These are phyloP conservation scores for Paracentrotus lividus DNA, from an alignment of 53 echinoderm and acorn worm genomes.

Conservation along the genomic window DNA sequence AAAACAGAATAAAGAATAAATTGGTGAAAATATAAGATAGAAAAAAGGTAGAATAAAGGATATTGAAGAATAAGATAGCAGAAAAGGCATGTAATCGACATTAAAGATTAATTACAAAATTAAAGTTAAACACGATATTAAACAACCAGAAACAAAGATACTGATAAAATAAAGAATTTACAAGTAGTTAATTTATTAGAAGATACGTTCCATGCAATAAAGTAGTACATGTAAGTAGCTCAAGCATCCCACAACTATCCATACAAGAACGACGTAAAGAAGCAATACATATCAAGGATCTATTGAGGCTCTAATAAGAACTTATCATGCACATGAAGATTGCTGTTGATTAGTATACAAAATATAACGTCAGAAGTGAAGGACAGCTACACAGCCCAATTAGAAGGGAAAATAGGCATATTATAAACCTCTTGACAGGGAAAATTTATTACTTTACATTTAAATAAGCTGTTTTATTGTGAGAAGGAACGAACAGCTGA, in stretches of 20 bases:
- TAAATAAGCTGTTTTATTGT: no score
- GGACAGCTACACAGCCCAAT: not conserved
- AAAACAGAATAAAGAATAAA: not conserved
- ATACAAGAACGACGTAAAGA: not conserved
- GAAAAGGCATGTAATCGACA: not conserved
- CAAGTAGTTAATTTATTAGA: not conserved
- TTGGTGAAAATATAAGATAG: not conserved
- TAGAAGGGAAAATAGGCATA: not conserved
- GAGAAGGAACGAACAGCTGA: not conserved
- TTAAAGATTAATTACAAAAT: not conserved
- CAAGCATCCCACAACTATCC: not conserved
- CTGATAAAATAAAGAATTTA: not conserved
- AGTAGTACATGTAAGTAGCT: not conserved
- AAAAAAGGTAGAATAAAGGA: not conserved
- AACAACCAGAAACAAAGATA: not conserved
- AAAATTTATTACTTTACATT: no score
- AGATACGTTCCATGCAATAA: not conserved
- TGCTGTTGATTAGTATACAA: not conserved
- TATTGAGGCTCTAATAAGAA: not conserved
- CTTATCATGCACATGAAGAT: not conserved
- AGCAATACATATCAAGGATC: not conserved
- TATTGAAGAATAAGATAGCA: not conserved
- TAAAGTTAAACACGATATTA: not conserved
- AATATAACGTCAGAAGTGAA: not conserved
- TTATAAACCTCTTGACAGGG: not conserved